Base-by-base conservation (phyloP, 2,888 invertebrate species). In the Mimachlamys varia region DNA sequence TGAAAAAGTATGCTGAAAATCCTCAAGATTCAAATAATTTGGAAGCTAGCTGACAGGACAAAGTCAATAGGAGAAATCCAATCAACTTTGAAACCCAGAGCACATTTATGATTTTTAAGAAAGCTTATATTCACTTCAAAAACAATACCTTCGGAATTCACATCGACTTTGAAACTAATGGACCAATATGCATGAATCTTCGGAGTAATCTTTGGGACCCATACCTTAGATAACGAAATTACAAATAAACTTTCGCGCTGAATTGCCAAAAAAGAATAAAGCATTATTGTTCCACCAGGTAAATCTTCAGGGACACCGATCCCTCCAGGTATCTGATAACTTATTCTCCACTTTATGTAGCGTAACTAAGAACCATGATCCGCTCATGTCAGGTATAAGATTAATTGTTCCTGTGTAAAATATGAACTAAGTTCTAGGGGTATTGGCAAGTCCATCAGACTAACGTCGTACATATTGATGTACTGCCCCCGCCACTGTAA, bases 401-500 rank as follows among this genome's bases (percentile, higher is more conserved):
- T 76, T 27, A 76, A 76, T 33, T 62, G 62, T 76, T 76, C 13
- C 33, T 27, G 17, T 15, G 62, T 62, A 62, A 62, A 76, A 33
- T 76, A 76, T 76, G 76, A 76, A 76, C 76, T 33, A 62, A 62
- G 62, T 62, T 62, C 62, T 62, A 22, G 62, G n/a, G n/a, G n/a
- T 62, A 76, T 76, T 76, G 76, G 76, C 76, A 76, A 33, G 12
- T 33, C 76, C 13, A 7, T 76, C 27, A 76, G 33, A 33, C 33
- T 33, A 76, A 15, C 33, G 76, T 33, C 27, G 33, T 76, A 76
- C 76, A 33, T 76, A 76, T 76, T 76, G 76, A 76, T 76, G 76
- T 76, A 33, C 27, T 1, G 12, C 33, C 76, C 22, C 33, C 76
- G 33, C 7, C 62, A 62, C n/a, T 22, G 22, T 22, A 62, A 62